Base-by-base conservation (phyloP, 2,797 vertebrate species). In the Buphagus erythrorhynchus region DNA sequence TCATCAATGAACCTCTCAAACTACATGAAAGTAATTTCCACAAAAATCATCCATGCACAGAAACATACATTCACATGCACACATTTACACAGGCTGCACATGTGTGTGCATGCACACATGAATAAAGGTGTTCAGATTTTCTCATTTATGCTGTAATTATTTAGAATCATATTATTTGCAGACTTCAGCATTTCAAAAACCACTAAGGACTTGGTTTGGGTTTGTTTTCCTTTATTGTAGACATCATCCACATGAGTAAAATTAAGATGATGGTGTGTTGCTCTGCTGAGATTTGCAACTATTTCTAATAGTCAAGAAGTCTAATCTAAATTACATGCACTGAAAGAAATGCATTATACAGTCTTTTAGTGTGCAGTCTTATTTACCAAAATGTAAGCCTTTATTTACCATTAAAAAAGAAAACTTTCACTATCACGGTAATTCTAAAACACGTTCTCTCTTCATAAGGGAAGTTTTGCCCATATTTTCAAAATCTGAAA, bases 231-330 rank as follows among this genome's bases (percentile, higher is more conserved):
- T 58, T 88, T 40, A 71, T 35, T 35, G 12, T 20, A 82, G 59
- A 54, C 29, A 71, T 46, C 14, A 33, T 14, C 36, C 62, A 55
- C 16, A 11, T 26, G 38, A 85, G 20, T 82, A 46, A 78, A 92
- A 89, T 87, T 51, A 82, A 35, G 79, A 85, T 76, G 67, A 76
- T 14, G 66, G 31, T 14, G 16, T 40, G 7, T 33, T 74, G 57
- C 20, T 90, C 72, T 91, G 43, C 31, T 74, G 72, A 48, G 35
- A 90, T 66, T 59, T 65, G 24, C 45, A 84, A 61, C 42, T 78
- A 85, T 54, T 84, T 84, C 58, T 57, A 66, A 77, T 7, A 69
- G 54, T 51, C 97, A 98, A 97, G 97, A 97, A 85, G 43, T 28
- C 17, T 45, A 77, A 63, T 79, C 49, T 69, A 72, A 77, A 86